Conservation (phyloP, 2,888 invertebrate genomes). For the Acrobasis suavella region DNA sequence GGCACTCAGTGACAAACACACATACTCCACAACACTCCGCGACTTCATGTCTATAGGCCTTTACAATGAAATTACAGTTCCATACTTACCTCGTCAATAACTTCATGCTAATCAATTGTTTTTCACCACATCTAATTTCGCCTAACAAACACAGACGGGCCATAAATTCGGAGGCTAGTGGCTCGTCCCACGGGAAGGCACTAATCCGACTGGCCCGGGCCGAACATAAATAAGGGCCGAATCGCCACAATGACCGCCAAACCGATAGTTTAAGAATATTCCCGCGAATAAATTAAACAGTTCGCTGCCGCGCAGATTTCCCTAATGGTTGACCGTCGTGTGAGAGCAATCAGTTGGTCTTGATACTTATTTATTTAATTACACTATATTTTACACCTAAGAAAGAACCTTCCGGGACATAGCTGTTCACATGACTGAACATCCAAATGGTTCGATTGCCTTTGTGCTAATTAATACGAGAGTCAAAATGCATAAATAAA, state of each 20-base stretch:
- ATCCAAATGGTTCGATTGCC: too few species aligned
- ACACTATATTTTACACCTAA: too few species aligned
- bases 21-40: too few species aligned
- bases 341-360: conserved; percentile 31
- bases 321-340: conserved; percentile 73
- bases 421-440: too few species aligned
- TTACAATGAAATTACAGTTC: too few species aligned
- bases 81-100: too few species aligned
- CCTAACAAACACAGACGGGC: conserved; percentile 23
- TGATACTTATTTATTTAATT: conserved; percentile 44
- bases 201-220: conserved; percentile 50
- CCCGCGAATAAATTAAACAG: conserved; percentile 79
- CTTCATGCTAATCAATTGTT: neutral
- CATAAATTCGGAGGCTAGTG: conserved; percentile 28
- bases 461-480: too few species aligned
- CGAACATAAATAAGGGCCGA: conserved; percentile 69
- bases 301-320: conserved; percentile 75
- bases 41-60: too few species aligned
- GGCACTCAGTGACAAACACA: too few species aligned
- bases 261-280: conserved; percentile 82
- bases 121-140: conserved; percentile 20
- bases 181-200: conserved; percentile 41
- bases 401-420: too few species aligned
- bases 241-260: conserved; percentile 72
- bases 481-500: too few species aligned